Percentiles rank a stretch among this genome's conserved stretches.
Conservation (phyloP, 1,140 invertebrate species). For the Drosophila sp. region DNA sequence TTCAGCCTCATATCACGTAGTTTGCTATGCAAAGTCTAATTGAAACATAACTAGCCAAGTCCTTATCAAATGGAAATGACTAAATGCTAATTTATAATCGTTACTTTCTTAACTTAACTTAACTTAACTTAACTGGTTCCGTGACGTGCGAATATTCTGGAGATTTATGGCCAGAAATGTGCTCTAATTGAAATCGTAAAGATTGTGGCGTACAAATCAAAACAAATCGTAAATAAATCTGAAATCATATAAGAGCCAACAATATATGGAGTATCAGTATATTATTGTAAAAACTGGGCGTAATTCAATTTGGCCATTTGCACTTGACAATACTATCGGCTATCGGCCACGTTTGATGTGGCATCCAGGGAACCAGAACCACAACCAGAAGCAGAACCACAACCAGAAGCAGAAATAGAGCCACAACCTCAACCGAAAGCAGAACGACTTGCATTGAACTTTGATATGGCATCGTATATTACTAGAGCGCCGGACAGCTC, state of each 20-base stretch:
- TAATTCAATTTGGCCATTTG: constrained; percentile 60
- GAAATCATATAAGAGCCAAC: constrained; percentile 2
- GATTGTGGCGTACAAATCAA: constrained; percentile 68
- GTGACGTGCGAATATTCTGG: constrained; percentile 16
- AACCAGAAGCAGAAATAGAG: not conserved
- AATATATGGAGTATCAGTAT: not conserved
- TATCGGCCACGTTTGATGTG: constrained; percentile 47
- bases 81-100: constrained; percentile 45
- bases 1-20: too few relatives aligned
- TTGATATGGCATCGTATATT: constrained; percentile 74
- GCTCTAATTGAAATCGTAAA: constrained; percentile 60
- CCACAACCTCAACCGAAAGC: not conserved
- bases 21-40: not conserved
- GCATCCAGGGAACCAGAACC: constrained; percentile 19
- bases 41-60: constrained; percentile 1
- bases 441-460: constrained; percentile 59
- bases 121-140: constrained; percentile 19
- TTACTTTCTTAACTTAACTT: not conserved
- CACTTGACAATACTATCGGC: constrained; percentile 41
- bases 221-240: constrained; percentile 82
- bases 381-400: not conserved
- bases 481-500: constrained; percentile 42
- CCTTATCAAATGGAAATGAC: constrained; percentile 25
- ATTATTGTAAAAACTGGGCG: constrained; percentile 15
- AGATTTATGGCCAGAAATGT: constrained; percentile 55